A percentile compares a stretch with the other conserved stretches of the same genome.
Conservation (phyloP, 2,113 vertebrate species). For the Oreochromis spilurus region DNA sequence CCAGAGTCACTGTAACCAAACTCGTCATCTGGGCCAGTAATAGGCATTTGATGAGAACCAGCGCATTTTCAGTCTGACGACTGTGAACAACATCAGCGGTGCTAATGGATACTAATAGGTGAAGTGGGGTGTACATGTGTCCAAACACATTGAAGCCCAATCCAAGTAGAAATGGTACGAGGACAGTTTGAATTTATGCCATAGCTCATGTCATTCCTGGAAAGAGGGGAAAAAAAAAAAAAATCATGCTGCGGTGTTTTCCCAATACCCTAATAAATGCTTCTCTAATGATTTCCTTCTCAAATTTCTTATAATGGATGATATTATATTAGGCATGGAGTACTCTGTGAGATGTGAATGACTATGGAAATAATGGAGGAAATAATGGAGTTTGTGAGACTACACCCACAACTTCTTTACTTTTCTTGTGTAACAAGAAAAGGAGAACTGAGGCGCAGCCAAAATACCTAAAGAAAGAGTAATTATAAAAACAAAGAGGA, state of each 20-base stretch:
- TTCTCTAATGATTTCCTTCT: conserved; percentile 54
- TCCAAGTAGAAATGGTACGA: neutral
- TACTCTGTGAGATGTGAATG: neutral
- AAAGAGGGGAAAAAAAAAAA: neutral
- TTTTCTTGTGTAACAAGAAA: neutral
- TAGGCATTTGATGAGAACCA: neutral
- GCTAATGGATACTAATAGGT: neutral
- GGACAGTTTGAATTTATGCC: neutral
- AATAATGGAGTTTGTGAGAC: neutral
- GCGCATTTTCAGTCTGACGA: neutral
- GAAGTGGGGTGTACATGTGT: neutral
- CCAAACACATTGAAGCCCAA: neutral
- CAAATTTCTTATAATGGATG: conserved; percentile 45
- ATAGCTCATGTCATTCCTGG: neutral
- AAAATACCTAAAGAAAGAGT: neutral
- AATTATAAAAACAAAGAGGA: neutral
- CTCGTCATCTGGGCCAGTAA: conserved; percentile 12
- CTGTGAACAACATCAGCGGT: neutral
- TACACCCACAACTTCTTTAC: neutral
- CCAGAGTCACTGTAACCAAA: neutral
- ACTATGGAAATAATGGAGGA: neutral
- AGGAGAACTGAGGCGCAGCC: neutral
- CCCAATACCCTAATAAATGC: neutral
- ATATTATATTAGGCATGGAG: conserved; percentile 27
- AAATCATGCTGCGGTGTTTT: neutral